phyloP scores from a whole-genome alignment of 2,113 vertebrate genomes.

The Rhizomys pruinosus region DNA sequence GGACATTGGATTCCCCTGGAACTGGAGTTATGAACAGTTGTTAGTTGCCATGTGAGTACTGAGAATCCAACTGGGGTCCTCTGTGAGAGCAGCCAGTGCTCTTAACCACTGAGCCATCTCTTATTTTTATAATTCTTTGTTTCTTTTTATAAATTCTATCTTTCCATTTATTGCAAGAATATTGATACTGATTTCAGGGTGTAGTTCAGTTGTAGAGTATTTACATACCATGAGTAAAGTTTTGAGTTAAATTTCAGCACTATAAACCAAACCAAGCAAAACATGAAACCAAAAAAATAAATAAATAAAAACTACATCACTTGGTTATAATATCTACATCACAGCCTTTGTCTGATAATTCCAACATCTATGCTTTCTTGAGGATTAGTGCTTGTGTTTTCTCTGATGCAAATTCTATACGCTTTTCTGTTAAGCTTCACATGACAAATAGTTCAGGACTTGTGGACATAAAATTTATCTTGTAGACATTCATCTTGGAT shows the following conservation, averaged over 20 bases:
- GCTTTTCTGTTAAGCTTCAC: background rate
- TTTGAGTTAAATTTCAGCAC: background rate
- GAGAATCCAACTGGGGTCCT: no score
- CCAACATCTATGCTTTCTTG: background rate
- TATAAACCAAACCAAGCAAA: background rate
- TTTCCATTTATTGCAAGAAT: conserved; percentile 4
- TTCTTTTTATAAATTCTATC: background rate
- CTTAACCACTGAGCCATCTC: no score
- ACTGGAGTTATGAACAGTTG: no score
- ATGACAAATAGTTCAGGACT: background rate
- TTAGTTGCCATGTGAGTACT: no score
- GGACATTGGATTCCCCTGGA: no score
- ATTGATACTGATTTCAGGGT: background rate
- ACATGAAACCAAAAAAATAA: background rate
- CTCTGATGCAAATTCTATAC: background rate
- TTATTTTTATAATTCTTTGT: background rate
- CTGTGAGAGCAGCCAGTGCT: no score
- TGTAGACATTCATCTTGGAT: background rate
- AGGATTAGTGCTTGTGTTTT: background rate
- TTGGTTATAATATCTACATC: background rate
- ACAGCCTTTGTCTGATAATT: background rate
- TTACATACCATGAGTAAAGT: background rate
- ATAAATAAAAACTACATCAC: background rate
- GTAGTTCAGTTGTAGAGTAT: background rate
- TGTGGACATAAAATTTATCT: background rate